These are phyloP conservation scores for Hippocampus abdominalis DNA, from an alignment of 2,113 vertebrate genomes.

Conservation along the genomic window DNA sequence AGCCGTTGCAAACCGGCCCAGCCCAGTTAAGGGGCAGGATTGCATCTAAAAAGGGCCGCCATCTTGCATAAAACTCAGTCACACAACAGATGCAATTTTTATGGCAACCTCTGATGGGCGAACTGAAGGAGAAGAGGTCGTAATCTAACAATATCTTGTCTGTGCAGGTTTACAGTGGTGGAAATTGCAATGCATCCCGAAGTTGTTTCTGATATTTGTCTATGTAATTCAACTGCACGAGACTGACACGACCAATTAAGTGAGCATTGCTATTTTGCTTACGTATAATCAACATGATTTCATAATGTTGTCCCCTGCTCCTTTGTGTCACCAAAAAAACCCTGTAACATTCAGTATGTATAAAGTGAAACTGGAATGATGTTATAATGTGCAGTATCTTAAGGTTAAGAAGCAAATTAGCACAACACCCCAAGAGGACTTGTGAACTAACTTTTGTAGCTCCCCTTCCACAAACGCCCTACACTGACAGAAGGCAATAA, in stretches of 20 bases:
- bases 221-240: too few relatives aligned
- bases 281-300: too few relatives aligned
- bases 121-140: background rate
- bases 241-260: background rate
- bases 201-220: too few relatives aligned
- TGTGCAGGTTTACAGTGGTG: too few relatives aligned
- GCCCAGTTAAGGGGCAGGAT: too few relatives aligned
- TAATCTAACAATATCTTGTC: conserved; percentile 19
- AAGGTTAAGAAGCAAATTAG: background rate
- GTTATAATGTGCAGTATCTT: background rate
- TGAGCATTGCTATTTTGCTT: background rate
- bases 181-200: too few relatives aligned
- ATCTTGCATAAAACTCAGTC: background rate
- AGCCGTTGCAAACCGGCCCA: too few relatives aligned
- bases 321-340: too few relatives aligned
- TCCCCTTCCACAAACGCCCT: background rate
- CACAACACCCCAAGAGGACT: conserved; percentile 25
- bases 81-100: background rate
- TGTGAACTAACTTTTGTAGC: conserved; percentile 14
- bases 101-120: background rate
- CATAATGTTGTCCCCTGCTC: too few relatives aligned
- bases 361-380: background rate
- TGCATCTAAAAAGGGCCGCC: background rate
- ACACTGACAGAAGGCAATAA: background rate
- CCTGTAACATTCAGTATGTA: background rate